Evolutionary conservation across 2,113 vertebrate species (phyloP), one percentile per base, ranked within the genome.

Genomic region (Dascyllus trimaculatus): DNA sequence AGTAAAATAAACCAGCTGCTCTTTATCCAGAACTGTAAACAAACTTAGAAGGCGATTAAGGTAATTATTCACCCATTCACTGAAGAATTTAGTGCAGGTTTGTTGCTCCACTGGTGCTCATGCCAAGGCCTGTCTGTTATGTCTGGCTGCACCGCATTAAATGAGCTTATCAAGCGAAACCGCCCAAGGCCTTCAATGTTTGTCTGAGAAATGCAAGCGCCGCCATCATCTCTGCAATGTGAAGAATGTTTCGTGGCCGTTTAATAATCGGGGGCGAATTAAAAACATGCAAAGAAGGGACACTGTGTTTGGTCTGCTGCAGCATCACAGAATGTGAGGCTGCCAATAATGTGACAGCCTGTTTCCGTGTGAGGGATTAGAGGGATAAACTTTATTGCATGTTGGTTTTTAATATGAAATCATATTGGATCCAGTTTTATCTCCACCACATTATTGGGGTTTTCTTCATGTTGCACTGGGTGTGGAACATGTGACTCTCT

Each of bases 61-160:
- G 11, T 11, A 46, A 48, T 11, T 5, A 2, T 83, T 80, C 25
- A 22, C 52, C 52, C 71, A 9, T 76, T 46, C 11, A 52, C 38
- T 40, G 11, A 70, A 26, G 26, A 29, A 46, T 71, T 72, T 60
- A 19, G 29, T 11, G 32, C 21, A 67, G 17, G 53, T 49, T 68
- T 19, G 19, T 11, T 40, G 61, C 14, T 72, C 26, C 15, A 46
- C 49, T 67, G 43, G 18, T 35, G 45, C 45, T 80, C 84, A 40
- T 82, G 77, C 77, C 86, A 82, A 82, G 78, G 58, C 81, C 64
- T 71, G 79, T 80, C 63, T 89, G 85, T 81, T 88, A 56, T 82
- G 73, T 81, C 78, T 75, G 69, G 21, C 66, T 25, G 25, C 25
- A 26, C 7, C 56, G 58, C 15, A 43, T 45, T 38, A 66, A 70